A percentile compares a stretch with the other conserved stretches of the same genome.
phyloP scores from a whole-genome alignment of 1,140 invertebrate species.

The Metaphire vulgaris region DNA sequence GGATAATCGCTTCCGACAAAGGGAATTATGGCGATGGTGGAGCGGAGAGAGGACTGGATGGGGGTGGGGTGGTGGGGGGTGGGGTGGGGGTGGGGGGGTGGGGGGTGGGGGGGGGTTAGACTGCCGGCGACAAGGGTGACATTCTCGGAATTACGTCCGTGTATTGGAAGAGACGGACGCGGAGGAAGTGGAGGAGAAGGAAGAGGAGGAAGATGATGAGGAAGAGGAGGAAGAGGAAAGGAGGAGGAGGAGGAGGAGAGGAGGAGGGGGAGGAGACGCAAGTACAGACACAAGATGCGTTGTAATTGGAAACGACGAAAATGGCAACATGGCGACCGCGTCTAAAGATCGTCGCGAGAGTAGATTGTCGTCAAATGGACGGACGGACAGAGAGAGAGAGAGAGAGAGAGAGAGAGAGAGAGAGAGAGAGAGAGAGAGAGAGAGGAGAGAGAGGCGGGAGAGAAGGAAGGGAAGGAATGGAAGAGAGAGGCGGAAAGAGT shows the following conservation, averaged over 20 bases:
- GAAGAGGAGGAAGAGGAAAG: neutral
- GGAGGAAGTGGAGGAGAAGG: neutral
- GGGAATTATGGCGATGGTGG: too few species aligned
- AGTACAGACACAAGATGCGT: too few species aligned
- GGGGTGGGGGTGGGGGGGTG: too few species aligned
- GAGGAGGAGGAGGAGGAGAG: neutral
- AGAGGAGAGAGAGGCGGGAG: neutral
- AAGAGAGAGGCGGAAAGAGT: neutral
- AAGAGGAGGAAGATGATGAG: neutral
- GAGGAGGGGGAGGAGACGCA: neutral
- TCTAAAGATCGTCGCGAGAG: too few species aligned
- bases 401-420: conserved; percentile 1
- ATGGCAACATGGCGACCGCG: too few species aligned
- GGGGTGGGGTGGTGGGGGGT: too few species aligned
- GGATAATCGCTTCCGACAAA: too few species aligned
- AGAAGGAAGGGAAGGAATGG: neutral
- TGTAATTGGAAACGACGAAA: too few species aligned
- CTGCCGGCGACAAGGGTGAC: too few species aligned
- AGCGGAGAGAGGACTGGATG: too few species aligned
- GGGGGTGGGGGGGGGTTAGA: neutral
- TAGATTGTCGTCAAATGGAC: too few species aligned
- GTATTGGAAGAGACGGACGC: neutral
- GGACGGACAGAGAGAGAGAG: neutral
- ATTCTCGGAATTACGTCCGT: too few species aligned
- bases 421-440: neutral